phyloP scores from a whole-genome alignment of 2,797 vertebrate species.

The Aldrovandia affinis region DNA sequence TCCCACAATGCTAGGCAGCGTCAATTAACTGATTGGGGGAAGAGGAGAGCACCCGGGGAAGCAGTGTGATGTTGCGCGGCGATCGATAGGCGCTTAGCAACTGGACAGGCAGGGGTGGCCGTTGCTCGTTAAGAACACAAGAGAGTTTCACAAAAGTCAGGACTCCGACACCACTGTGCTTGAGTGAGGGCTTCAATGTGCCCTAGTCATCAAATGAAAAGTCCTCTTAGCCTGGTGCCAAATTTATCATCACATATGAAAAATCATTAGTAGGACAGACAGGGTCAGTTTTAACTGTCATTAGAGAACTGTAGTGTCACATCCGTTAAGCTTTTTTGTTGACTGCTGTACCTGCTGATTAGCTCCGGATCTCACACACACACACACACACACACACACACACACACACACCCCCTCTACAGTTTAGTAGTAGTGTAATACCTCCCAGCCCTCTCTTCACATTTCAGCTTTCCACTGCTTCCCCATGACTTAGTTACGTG shows the following conservation, averaged over 20 bases:
- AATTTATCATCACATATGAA: neutral
- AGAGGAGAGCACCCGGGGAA: neutral
- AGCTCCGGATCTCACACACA: too few relatives aligned
- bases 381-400: too few relatives aligned
- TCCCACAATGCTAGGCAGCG: neutral
- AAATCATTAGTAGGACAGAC: neutral
- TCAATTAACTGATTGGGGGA: neutral
- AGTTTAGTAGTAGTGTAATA: too few relatives aligned
- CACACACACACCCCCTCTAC: too few relatives aligned
- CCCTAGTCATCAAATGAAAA: neutral
- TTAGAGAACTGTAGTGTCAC: neutral
- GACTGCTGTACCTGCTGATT: too few relatives aligned
- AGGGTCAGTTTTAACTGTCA: neutral
- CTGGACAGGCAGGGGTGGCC: neutral
- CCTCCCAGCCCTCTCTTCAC: too few relatives aligned
- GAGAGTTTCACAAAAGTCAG: neutral
- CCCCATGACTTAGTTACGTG: too few relatives aligned
- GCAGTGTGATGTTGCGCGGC: neutral
- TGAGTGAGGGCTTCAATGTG: neutral
- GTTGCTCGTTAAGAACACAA: neutral
- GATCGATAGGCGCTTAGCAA: slow-evolving; percentile 20
- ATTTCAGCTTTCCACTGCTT: too few relatives aligned
- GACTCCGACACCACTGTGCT: neutral
- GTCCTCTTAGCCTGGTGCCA: neutral
- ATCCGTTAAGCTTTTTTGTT: neutral